phyloP scores from a whole-genome alignment of 2,888 invertebrate species.

The Kuschelorhynchus macadamiae region DNA sequence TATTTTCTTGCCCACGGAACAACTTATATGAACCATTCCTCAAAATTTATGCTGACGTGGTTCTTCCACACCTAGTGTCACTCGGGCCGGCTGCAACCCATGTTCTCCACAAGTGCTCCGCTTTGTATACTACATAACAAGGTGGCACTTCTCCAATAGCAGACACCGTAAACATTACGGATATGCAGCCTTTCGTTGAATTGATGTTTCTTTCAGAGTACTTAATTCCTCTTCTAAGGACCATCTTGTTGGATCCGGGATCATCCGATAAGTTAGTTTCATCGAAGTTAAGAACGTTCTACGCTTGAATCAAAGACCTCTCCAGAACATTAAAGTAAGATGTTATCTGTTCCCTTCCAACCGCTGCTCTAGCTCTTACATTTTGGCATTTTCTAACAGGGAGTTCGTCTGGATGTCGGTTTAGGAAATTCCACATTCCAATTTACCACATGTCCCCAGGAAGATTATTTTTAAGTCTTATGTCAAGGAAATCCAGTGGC shows the following conservation, averaged over 20 bases:
- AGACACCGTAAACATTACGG: slow-evolving; percentile 9
- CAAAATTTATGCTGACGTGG: slow-evolving; percentile 5
- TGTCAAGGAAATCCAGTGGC: slow-evolving; percentile 9
- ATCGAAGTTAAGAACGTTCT: slow-evolving; percentile 9
- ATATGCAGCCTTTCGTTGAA: slow-evolving; percentile 14
- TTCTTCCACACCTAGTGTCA: not conserved
- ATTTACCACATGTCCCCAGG: slow-evolving; percentile 17
- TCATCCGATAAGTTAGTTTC: slow-evolving; percentile 9
- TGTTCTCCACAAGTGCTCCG: slow-evolving; percentile 17
- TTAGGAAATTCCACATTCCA: slow-evolving; percentile 7
- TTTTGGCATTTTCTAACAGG: slow-evolving; percentile 24
- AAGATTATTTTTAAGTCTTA: slow-evolving; percentile 1
- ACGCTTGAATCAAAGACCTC: slow-evolving; percentile 11
- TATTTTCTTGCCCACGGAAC: not conserved
- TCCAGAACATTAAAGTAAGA: slow-evolving; percentile 21
- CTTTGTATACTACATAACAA: slow-evolving; percentile 10
- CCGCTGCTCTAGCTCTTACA: slow-evolving; percentile 19
- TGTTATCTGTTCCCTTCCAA: slow-evolving; percentile 16
- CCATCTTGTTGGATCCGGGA: not conserved
- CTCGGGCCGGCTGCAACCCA: slow-evolving; percentile 8
- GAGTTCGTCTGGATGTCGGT: slow-evolving; percentile 18
- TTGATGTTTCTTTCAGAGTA: slow-evolving; percentile 12
- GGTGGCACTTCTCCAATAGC: slow-evolving; percentile 3
- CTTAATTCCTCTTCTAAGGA: not conserved
- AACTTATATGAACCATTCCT: not conserved